phyloP scores from a whole-genome alignment of 2,888 invertebrate species.

The Drosophila demipolita region DNA sequence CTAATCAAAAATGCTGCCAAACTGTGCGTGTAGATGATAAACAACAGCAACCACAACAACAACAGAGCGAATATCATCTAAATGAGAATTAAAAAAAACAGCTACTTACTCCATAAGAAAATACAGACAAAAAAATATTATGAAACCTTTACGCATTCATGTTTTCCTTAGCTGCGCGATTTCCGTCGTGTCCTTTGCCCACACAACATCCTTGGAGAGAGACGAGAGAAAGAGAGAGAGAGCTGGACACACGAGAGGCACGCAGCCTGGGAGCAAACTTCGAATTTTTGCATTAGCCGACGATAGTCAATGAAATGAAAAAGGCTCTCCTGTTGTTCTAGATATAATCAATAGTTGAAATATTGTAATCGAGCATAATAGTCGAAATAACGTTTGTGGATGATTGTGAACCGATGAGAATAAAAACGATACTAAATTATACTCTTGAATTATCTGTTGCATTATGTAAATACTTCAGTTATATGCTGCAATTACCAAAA shows the following conservation, averaged over 20 bases:
- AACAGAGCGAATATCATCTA: constrained; percentile 41
- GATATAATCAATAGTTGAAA: constrained; percentile 66
- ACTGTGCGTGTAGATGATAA: constrained; percentile 40
- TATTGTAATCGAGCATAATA: constrained; percentile 77
- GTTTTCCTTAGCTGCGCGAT: constrained; percentile 55
- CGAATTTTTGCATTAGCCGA: constrained; percentile 49
- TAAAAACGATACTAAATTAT: constrained; percentile 79
- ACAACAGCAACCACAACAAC: constrained; percentile 29
- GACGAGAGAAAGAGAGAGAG: constrained; percentile 70
- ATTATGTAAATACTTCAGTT: background rate
- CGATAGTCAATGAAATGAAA: constrained; percentile 21
- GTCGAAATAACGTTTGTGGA: constrained; percentile 74
- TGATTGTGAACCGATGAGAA: constrained; percentile 80
- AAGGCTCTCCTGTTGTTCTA: constrained; percentile 46
- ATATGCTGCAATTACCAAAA: background rate
- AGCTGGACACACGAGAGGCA: constrained; percentile 37
- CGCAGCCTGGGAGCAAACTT: constrained; percentile 32
- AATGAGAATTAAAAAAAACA: constrained; percentile 23
- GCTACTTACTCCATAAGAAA: constrained; percentile 61
- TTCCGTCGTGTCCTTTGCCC: constrained; percentile 41
- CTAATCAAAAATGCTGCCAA: constrained; percentile 47
- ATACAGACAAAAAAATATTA: constrained; percentile 68
- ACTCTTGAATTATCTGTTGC: constrained; percentile 41
- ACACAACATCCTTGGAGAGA: constrained; percentile 45
- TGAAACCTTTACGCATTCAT: constrained; percentile 76